Base-by-base conservation (phyloP, 2,888 invertebrate genomes). In the Nesidiocoris tenuis region DNA sequence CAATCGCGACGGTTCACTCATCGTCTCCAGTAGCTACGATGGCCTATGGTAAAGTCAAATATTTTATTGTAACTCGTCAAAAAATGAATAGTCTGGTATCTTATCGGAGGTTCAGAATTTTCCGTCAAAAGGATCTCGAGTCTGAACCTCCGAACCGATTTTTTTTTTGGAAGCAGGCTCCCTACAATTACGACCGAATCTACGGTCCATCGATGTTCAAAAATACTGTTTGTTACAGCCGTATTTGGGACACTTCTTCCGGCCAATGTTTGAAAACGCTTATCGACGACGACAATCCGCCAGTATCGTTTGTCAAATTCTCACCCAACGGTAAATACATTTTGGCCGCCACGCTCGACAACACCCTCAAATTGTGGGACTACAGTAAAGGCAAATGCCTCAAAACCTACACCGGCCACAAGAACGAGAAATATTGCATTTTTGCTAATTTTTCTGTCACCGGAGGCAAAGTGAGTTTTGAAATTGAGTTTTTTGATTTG, bases 391-490 rank as follows among this genome's bases (percentile, higher is more conserved):
- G 97, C 79, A 95, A 98, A 86, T 98, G 98, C 84, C 86, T 99
- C 75, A 99, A 99, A 86, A 97, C 97, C 0, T 99, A 99, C 83
- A 93, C 93, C 0, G 98, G 98, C 2, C 99, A 99, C 84, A 94
- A 94, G 84, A 99, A 99, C 84, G 98, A 98, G 85, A 99, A 99
- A 84, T 99, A 97, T 85, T 99, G 99, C 84, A 96, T 99, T 84
- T 99, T 99, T 84, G 98, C 99, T 65, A 99, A 99, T 85, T 99
- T 99, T 85, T 99, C 98, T 54, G 98, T 99, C 5, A 99, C 99
- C 17, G 99, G 99, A 76, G 99, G 99, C 83, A 99, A 99, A 90
- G 95, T 94, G 83, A 82, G 83, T 81, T 19, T 7, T n/a, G n/a
- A n/a, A n/a, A n/a, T n/a, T 54, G 12, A 9, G 7, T 54, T 54